A percentile compares a stretch with the other conserved stretches of the same genome.
phyloP scores from a whole-genome alignment of 1,140 invertebrate species.

The Subanguina moxae region DNA sequence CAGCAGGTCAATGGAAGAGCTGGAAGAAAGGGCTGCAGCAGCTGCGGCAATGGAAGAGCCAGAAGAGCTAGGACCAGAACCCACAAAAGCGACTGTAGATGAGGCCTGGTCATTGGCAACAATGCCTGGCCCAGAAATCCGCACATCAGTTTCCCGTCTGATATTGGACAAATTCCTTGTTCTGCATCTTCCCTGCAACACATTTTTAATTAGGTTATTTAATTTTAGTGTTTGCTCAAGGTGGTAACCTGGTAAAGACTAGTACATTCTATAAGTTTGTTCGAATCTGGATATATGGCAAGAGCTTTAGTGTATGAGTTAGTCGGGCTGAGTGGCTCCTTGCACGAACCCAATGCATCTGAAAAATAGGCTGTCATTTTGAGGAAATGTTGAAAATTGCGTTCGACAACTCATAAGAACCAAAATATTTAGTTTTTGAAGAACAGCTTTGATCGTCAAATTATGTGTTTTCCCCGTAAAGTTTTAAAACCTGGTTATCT shows the following conservation, averaged over 20 bases:
- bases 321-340: slow-evolving; percentile 42
- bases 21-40: background rate
- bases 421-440: too few species aligned
- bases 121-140: slow-evolving; percentile 41
- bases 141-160: slow-evolving; percentile 43
- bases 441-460: too few species aligned
- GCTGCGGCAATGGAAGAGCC: background rate
- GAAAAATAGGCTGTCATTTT: slow-evolving; percentile 1
- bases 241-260: slow-evolving; percentile 50
- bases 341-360: slow-evolving; percentile 38
- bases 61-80: slow-evolving; percentile 38
- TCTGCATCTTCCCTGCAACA: slow-evolving; percentile 51
- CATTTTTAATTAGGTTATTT: background rate
- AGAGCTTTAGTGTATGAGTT: slow-evolving; percentile 53
- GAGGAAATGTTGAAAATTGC: slow-evolving; percentile 3
- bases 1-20: background rate
- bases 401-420: too few species aligned
- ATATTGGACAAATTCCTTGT: slow-evolving; percentile 58
- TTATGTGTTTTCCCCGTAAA: too few species aligned
- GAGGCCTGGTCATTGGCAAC: slow-evolving; percentile 53
- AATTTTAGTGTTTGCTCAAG: slow-evolving; percentile 6
- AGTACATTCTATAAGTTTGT: slow-evolving; percentile 56
- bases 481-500: too few species aligned
- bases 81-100: slow-evolving; percentile 53
- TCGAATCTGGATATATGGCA: slow-evolving; percentile 51